Conservation (phyloP, 2,797 vertebrate species). For the Astyanax mexicanus region DNA sequence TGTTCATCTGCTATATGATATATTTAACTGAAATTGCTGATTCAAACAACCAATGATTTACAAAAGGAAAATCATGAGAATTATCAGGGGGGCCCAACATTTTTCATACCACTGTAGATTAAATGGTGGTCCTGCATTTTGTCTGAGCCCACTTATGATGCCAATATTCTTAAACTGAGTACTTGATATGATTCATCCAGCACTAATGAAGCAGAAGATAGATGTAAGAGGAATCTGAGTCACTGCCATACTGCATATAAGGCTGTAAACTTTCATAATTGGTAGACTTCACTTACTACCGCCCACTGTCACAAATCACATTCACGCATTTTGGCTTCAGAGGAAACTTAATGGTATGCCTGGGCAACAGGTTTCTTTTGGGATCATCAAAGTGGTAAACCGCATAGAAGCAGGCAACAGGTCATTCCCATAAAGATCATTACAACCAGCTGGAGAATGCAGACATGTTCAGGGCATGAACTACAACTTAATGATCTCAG, state of each 20-base stretch:
- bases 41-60: too few relatives aligned
- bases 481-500: constrained; percentile 12
- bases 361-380: neutral
- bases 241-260: constrained; percentile 21
- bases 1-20: too few relatives aligned
- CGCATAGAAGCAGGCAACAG: constrained; percentile 37
- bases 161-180: constrained; percentile 27
- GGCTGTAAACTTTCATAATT: constrained; percentile 39
- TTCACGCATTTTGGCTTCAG: neutral
- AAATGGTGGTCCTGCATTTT: neutral
- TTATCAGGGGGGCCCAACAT: too few relatives aligned
- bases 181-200: constrained; percentile 7
- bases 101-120: too few relatives aligned
- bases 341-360: neutral
- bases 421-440: constrained; percentile 49
- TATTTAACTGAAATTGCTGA: too few relatives aligned
- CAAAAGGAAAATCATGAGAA: too few relatives aligned
- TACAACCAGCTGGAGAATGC: constrained; percentile 38
- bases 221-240: neutral
- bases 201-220: neutral
- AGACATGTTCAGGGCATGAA: neutral
- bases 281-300: constrained; percentile 5
- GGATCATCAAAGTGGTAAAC: constrained; percentile 3
- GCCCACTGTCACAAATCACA: neutral
- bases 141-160: constrained; percentile 19